A percentile compares a stretch with the other conserved stretches of the same genome.
These are phyloP conservation scores for Synanthedon formicaeformis DNA, from an alignment of 2,888 invertebrate species.

Conservation along the genomic window DNA sequence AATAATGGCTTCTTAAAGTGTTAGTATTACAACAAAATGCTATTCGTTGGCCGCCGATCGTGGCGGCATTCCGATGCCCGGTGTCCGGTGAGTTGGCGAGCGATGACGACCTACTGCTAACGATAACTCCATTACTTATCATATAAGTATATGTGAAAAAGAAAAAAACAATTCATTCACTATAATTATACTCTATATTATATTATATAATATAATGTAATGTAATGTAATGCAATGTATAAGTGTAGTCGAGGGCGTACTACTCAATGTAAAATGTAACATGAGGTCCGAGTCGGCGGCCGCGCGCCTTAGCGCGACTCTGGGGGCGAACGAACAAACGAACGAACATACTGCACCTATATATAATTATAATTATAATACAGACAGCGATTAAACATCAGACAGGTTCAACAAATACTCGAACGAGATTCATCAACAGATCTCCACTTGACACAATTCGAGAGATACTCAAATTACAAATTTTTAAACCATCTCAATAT, in stretches of 20 bases:
- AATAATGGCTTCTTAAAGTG: slow-evolving; percentile 66
- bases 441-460: slow-evolving; percentile 23
- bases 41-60: slow-evolving; percentile 63
- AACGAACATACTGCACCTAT: slow-evolving; percentile 18
- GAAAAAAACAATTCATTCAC: slow-evolving; percentile 50
- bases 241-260: slow-evolving; percentile 36
- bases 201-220: slow-evolving; percentile 6
- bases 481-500: slow-evolving; percentile 45
- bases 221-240: slow-evolving; percentile 12
- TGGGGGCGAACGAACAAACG: slow-evolving; percentile 3
- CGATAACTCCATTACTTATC: slow-evolving; percentile 60
- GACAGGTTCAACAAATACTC: neutral
- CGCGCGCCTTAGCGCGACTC: slow-evolving; percentile 17
- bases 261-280: slow-evolving; percentile 16
- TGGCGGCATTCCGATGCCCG: slow-evolving; percentile 33
- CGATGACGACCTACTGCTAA: slow-evolving; percentile 52
- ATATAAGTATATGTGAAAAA: slow-evolving; percentile 48
- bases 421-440: slow-evolving; percentile 21
- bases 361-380: slow-evolving; percentile 8
- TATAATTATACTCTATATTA: slow-evolving; percentile 48
- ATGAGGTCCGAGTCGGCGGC: slow-evolving; percentile 28
- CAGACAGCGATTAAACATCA: neutral
- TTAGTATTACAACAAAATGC: slow-evolving; percentile 67
- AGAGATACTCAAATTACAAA: slow-evolving; percentile 25
- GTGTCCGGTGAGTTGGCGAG: slow-evolving; percentile 31